Percentiles rank a stretch among this genome's conserved stretches.
phyloP scores from a whole-genome alignment of 2,113 vertebrate genomes.

The Loxodonta africana region DNA sequence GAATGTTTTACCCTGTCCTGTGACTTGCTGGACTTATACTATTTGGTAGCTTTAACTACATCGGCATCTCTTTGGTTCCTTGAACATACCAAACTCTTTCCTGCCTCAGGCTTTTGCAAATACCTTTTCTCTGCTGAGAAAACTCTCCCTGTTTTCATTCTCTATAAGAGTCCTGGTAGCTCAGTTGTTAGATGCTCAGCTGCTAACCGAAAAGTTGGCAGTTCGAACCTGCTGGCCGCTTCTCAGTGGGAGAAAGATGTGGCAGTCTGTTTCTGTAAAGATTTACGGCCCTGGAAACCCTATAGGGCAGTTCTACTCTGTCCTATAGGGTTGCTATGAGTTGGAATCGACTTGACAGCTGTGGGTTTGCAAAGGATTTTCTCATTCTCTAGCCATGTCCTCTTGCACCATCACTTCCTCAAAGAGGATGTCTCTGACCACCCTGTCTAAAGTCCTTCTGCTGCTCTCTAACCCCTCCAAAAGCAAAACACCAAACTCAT shows the following conservation, averaged over 20 bases:
- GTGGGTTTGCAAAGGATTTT: too few relatives aligned
- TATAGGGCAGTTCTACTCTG: too few relatives aligned
- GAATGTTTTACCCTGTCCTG: background rate
- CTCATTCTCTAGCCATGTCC: background rate
- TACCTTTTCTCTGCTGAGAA: constrained; percentile 8
- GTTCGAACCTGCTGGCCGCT: too few relatives aligned
- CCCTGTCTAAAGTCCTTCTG: background rate
- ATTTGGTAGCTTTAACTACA: background rate
- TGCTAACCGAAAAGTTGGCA: too few relatives aligned
- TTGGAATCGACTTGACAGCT: too few relatives aligned
- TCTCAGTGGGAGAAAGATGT: too few relatives aligned
- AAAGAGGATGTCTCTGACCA: background rate
- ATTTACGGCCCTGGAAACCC: too few relatives aligned
- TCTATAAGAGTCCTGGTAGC: too few relatives aligned
- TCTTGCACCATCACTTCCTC: background rate
- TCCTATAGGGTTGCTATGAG: too few relatives aligned
- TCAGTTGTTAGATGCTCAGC: too few relatives aligned
- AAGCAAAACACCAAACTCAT: too few relatives aligned
- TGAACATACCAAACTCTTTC: constrained; percentile 33
- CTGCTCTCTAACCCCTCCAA: background rate
- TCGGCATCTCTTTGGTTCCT: background rate
- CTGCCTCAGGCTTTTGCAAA: constrained; percentile 37
- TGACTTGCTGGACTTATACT: background rate
- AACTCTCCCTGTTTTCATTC: background rate
- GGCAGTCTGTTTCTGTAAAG: too few relatives aligned